Base-by-base conservation (phyloP, 2,113 vertebrate species). In the Lota lota region DNA sequence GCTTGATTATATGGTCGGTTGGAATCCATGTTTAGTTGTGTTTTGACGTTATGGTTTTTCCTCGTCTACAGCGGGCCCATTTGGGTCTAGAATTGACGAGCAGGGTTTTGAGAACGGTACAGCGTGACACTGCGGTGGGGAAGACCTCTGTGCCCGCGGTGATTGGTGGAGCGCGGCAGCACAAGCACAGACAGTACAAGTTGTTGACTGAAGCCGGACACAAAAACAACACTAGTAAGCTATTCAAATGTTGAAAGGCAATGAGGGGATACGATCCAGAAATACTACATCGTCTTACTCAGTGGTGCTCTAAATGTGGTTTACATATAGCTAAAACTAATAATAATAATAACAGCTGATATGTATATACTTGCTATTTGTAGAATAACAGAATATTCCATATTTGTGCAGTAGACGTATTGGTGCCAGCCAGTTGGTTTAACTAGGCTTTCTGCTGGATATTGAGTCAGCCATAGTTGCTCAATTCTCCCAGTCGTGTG, bases 1-100 rank as follows among this genome's bases (percentile, higher is more conserved):
- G 83, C 90, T 90, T 95, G 93, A 95, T 95, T 96, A 95, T 93
- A 95, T 92, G 92, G 90, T 94, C 91, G 83, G 76, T 73, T 76
- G 65, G 65, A 47, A 63, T 80, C 78, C 88, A 87, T 86, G 83
- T 91, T 92, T 92, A 10, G 12, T 14, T 14, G 40, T 53, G 51
- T 53, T 56, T 56, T 56, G 10, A 14, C 10, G 40, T 47, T 47
- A 47, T 14, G 10, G 40, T 47, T 56, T n/a, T 90, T 92, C 91
- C 78, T 83, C 94, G 90, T 91, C 88, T 91, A 67, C 73, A 72
- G 56, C 76, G 76, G 77, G 83, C 65, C 75, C 75, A 84, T 82
- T 75, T 70, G 73, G 83, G 74, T 50, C 22, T 33, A 33, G 28
- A 33, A 33, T 33, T 5, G 28, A 33, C 28, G 28, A 0, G 28